Base-by-base conservation (phyloP, 2,797 vertebrate species). In the Danio choprae region DNA sequence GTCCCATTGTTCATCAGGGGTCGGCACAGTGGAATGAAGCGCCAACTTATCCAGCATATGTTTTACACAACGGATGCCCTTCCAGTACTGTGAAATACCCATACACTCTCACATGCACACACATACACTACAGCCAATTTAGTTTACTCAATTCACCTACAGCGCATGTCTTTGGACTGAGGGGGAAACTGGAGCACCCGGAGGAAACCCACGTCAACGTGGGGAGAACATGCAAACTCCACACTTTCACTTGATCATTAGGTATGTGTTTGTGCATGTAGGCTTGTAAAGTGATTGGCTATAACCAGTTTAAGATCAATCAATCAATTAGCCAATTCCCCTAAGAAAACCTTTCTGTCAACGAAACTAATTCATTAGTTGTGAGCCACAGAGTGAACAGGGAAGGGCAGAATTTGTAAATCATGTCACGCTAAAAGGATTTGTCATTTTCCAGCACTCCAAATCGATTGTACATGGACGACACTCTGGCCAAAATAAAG, bases 251-350 rank as follows among this genome's bases (percentile, higher is more conserved):
- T 20, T n/a, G 12, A 65, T 48, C 48, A 43, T 43, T n/a, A 43
- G 60, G 36, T 43, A 53, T 64, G 18, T 22, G 48, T 20, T 64
- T 53, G 11, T 67, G 22, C 16, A 6, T 44, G 40, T 12, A 6
- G 18, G 11, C 29, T 22, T 55, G 48, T 53, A 16, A 55, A 16
- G 59, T 50, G 53, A 64, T 53, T 75, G 46, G 38, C 60, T n/a
- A 1, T 20, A 63, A 53, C 63, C 12, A 53, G 38, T 51, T 20
- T 51, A 7, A 51, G 48, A 53, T 76, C 38, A 55, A n/a, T 75
- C 46, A 22, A 43, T 48, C 64, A 59, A 77, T 77, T 48, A 59
- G 0, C 64, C 68, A 77, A 68, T 77, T 13, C 20, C n/a, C 18
- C 3, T 0, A 38, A n/a, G 18, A 29, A 65, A 77, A 48, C 6